phyloP scores from a whole-genome alignment of 2,113 vertebrate species.

The Paramormyrops kingsleyae region DNA sequence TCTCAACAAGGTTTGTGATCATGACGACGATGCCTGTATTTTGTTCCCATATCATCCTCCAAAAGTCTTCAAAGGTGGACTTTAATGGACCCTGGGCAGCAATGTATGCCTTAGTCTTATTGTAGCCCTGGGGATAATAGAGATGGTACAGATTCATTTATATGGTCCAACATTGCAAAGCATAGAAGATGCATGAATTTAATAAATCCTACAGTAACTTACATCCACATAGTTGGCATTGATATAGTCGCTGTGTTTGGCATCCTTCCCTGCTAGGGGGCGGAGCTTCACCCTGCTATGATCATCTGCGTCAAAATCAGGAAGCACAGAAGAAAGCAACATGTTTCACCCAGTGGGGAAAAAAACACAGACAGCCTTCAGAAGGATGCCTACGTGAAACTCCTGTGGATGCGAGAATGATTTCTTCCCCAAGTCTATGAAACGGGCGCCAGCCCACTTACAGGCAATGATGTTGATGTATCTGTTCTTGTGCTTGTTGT shows the following conservation, averaged over 20 bases:
- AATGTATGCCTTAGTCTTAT: slow-evolving; percentile 90
- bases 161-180: not conserved
- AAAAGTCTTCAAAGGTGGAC: slow-evolving; percentile 98
- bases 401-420: not conserved
- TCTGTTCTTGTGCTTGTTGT: slow-evolving; percentile 99
- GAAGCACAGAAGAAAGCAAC: slow-evolving; percentile 5
- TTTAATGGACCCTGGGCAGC: slow-evolving; percentile 97
- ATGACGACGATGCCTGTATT: slow-evolving; percentile 93
- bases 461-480: slow-evolving; percentile 99
- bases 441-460: slow-evolving; percentile 60
- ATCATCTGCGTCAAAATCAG: slow-evolving; percentile 71
- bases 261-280: slow-evolving; percentile 90
- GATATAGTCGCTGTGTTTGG: slow-evolving; percentile 98
- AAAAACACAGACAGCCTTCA: not conserved
- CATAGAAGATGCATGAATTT: not conserved
- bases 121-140: slow-evolving; percentile 76
- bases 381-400: slow-evolving; percentile 25
- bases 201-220: slow-evolving; percentile 47
- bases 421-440: not conserved
- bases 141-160: not conserved
- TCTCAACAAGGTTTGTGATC: slow-evolving; percentile 99
- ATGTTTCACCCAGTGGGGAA: not conserved
- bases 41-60: slow-evolving; percentile 99
- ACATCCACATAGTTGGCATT: slow-evolving; percentile 98
- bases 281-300: slow-evolving; percentile 95